A percentile compares a stretch with the other conserved stretches of the same genome.
phyloP scores from a whole-genome alignment of 1,140 invertebrate species.

The Bradynema listronoti region DNA sequence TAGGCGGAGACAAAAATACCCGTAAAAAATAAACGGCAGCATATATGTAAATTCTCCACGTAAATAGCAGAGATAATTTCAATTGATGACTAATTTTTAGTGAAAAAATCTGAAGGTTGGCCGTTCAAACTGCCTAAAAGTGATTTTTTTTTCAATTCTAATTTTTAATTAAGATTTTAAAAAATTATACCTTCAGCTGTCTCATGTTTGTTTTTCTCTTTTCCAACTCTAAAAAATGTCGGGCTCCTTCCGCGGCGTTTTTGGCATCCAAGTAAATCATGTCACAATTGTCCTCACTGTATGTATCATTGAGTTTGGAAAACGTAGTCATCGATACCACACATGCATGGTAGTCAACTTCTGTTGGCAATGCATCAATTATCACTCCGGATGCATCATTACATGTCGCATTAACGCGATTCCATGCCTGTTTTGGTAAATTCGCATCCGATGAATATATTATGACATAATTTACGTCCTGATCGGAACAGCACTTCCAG shows the following conservation, averaged over 20 bases:
- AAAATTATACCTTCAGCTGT: not conserved
- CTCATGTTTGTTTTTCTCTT: not conserved
- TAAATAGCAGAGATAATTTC: too few species aligned
- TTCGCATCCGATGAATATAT: constrained; percentile 46
- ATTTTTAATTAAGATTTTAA: too few species aligned
- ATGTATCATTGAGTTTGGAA: constrained; percentile 25
- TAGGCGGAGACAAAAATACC: too few species aligned
- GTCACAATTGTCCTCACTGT: constrained; percentile 41
- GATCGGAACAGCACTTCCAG: constrained; percentile 53
- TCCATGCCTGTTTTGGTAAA: constrained; percentile 40
- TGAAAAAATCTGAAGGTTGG: too few species aligned
- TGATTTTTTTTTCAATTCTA: too few species aligned
- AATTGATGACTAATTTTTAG: too few species aligned
- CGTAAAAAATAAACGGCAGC: too few species aligned
- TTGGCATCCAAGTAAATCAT: constrained; percentile 29
- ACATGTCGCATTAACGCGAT: constrained; percentile 32
- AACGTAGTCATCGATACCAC: constrained; percentile 29
- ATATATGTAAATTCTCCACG: too few species aligned
- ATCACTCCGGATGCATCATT: constrained; percentile 44
- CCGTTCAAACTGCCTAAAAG: too few species aligned
- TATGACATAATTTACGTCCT: constrained; percentile 48
- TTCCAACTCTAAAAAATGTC: constrained; percentile 5
- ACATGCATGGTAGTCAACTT: constrained; percentile 43
- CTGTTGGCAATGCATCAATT: constrained; percentile 38
- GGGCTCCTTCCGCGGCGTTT: constrained; percentile 22